phyloP scores from a whole-genome alignment of 2,797 vertebrate species.

The Lates japonicus region DNA sequence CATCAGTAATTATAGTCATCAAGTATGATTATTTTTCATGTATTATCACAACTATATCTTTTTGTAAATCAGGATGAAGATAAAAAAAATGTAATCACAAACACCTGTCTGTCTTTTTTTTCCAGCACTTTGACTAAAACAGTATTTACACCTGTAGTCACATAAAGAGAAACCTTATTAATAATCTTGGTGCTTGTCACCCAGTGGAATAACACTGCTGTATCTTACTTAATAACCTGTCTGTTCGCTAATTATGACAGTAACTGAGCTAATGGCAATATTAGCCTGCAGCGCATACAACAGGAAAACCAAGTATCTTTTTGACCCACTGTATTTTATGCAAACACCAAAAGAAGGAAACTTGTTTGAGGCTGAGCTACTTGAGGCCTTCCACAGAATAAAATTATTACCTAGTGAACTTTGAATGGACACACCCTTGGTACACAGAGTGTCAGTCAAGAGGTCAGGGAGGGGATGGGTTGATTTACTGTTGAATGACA shows the following conservation, averaged over 20 bases:
- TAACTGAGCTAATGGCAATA: too few species aligned
- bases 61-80: conserved; percentile 67
- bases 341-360: conserved; percentile 10
- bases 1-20: conserved; percentile 44
- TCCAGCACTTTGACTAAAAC: not conserved
- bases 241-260: not conserved
- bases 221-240: not conserved
- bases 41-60: conserved; percentile 33
- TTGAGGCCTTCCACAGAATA: conserved; percentile 3
- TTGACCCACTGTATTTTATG: not conserved
- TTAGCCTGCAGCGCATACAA: not conserved
- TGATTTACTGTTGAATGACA: not conserved
- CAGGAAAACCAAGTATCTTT: not conserved
- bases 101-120: not conserved
- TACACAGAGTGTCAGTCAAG: conserved; percentile 42
- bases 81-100: conserved; percentile 51
- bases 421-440: conserved; percentile 54
- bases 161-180: not conserved
- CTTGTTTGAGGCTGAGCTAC: not conserved
- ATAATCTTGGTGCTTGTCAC: not conserved
- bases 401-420: conserved; percentile 24
- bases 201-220: not conserved
- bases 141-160: not conserved
- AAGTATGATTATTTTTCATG: conserved; percentile 49
- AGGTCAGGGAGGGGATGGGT: not conserved